Conservation (phyloP, 2,113 vertebrate species). For the Pimephales promelas region DNA sequence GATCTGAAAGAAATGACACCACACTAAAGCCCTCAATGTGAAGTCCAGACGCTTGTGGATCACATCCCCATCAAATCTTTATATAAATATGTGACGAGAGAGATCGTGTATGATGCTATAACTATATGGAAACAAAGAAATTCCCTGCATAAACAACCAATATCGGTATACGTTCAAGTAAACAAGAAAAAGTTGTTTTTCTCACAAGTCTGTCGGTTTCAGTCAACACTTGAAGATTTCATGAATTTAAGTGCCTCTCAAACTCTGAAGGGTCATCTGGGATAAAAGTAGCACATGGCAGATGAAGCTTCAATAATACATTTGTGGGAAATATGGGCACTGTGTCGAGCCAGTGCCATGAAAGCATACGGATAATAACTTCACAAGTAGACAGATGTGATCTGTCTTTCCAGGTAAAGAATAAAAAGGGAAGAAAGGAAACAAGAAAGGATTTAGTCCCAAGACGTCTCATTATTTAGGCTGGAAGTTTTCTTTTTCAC, state of each 20-base stretch:
- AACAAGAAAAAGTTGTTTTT: constrained; percentile 32
- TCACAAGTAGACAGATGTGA: constrained; percentile 13
- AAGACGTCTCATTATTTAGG: constrained; percentile 43
- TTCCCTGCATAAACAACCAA: constrained; percentile 8
- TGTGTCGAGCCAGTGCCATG: not conserved
- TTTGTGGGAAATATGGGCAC: constrained; percentile 23
- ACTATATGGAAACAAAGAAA: not conserved
- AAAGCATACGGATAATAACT: constrained; percentile 14
- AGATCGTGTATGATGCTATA: constrained; percentile 3
- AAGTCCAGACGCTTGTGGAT: not conserved
- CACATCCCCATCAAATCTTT: not conserved
- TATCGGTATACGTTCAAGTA: constrained; percentile 11
- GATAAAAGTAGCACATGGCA: not conserved
- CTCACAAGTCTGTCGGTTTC: constrained; percentile 3
- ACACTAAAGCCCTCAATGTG: not conserved
- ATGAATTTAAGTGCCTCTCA: constrained; percentile 33
- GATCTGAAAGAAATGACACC: constrained; percentile 2
- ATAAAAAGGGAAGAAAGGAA: constrained; percentile 25
- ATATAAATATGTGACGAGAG: not conserved
- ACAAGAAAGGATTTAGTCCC: constrained; percentile 15
- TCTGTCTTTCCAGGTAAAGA: constrained; percentile 36
- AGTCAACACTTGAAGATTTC: constrained; percentile 42
- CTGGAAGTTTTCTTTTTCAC: constrained; percentile 12
- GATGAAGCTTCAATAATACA: constrained; percentile 29
- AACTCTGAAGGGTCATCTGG: constrained; percentile 36